Evolutionary conservation across 2,888 invertebrate genomes (phyloP), one percentile per base, ranked within the genome.

Genomic region (Epistrophe eligans): DNA sequence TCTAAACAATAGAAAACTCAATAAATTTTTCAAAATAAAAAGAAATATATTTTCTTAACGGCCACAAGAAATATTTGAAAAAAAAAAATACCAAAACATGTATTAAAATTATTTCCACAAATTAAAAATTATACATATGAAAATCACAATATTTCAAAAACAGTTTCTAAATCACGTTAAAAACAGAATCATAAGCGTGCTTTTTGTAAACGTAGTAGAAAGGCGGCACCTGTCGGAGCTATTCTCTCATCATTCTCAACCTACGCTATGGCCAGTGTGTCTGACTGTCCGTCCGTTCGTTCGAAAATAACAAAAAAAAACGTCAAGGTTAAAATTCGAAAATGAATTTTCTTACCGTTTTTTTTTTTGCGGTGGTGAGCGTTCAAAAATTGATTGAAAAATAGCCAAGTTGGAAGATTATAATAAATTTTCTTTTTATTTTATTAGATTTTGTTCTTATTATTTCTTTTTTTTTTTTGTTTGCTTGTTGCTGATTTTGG

Each of bases 321-420:
- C 38, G 4, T 55, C 52, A 70, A 70, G 70, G 52, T 55, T 40
- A 38, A 38, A 40, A 52, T 52, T 70, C 11, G 10, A 70, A 55
- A 55, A 55, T 28, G 52, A 52, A 52, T 40, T 15, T 50, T 55
- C 15, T 9, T 55, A 62, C 10, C 58, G 13, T 67, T 40, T 40
- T 70, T 17, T 19, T 28, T 15, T 55, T 35, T n/a, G 57, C 55
- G 17, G 40, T 52, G 40, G 40, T 60, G 48, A 66, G 38, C 67
- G 40, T 52, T 77, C 71, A 45, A 72, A 71, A 79, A 79, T 71
- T 79, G 64, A 79, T 71, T 79, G 64, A 79, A 79, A 64, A 79
- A 79, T 79, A 45, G 79, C 71, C 79, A 24, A 6, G 48, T 72
- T 72, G 66, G 71, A 77, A 67, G 66, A 77, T 64, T 72, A 24